These are phyloP conservation scores for Montipora capitata DNA, from an alignment of 92 coral and sea anemone species.

Conservation along the genomic window DNA sequence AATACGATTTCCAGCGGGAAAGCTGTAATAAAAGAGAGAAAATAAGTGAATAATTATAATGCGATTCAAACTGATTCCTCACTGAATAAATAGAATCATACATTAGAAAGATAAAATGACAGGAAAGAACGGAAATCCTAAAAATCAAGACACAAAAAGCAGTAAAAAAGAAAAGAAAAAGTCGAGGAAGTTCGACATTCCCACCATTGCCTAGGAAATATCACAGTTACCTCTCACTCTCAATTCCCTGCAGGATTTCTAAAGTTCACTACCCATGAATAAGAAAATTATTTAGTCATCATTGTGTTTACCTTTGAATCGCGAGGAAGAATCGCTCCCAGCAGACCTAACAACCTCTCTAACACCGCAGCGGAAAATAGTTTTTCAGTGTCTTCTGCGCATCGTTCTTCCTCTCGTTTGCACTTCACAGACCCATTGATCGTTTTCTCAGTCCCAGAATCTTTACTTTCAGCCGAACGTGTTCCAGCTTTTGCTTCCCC, in stretches of 20 bases:
- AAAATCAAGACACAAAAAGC: no score
- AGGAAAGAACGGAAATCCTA: no score
- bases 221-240: no score
- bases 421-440: not conserved
- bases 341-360: slow-evolving; percentile 91
- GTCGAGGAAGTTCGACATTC: no score
- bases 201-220: no score
- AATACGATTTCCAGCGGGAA: slow-evolving; percentile 85
- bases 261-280: no score
- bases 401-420: slow-evolving; percentile 3
- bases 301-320: slow-evolving; percentile 86
- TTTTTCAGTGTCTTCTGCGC: slow-evolving; percentile 79
- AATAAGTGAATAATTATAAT: not conserved
- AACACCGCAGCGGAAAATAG: slow-evolving; percentile 84
- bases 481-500: not conserved
- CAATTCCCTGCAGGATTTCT: no score
- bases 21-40: slow-evolving; percentile 65
- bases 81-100: not conserved
- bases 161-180: no score
- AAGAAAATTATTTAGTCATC: no score
- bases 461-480: not conserved
- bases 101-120: no score
- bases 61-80: no score
- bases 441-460: not conserved
- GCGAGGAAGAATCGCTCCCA: slow-evolving; percentile 94